phyloP scores from a whole-genome alignment of 1,140 invertebrate species.

The Cyclina sinensis region DNA sequence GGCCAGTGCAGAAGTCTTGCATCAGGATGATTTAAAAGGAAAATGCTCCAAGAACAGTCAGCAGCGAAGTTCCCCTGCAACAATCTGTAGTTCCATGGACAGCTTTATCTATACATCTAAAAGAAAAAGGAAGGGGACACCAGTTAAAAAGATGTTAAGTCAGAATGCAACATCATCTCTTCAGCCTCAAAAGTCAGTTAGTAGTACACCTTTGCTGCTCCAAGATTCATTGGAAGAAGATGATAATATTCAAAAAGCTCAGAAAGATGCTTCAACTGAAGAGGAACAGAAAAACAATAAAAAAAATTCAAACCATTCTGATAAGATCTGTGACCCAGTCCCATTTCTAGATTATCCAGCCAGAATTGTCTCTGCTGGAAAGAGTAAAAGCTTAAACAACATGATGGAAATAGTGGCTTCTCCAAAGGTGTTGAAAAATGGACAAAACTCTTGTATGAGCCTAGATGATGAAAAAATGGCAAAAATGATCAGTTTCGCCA shows the following conservation, averaged over 20 bases:
- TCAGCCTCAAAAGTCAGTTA: not conserved
- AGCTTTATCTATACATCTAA: conserved; percentile 4
- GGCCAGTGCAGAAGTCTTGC: not conserved
- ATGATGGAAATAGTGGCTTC: conserved; percentile 13
- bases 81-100: conserved; percentile 13
- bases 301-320: not conserved
- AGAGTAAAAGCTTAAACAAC: not conserved
- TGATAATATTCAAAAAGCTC: not conserved
- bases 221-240: not conserved
- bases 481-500: conserved; percentile 10
- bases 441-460: not conserved
- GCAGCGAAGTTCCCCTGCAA: not conserved
- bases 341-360: conserved; percentile 56
- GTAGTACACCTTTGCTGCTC: no score
- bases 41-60: not conserved
- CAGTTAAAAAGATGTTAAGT: not conserved
- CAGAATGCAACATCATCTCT: not conserved
- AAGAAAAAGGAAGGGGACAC: conserved; percentile 20
- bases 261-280: not conserved
- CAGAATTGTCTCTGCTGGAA: conserved; percentile 16
- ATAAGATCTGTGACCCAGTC: not conserved
- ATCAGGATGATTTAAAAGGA: not conserved
- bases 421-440: not conserved
- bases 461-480: conserved; percentile 36
- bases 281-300: not conserved